Evolutionary conservation across 2,113 vertebrate species (phyloP).

Genomic region (Psittacus erithacus): DNA sequence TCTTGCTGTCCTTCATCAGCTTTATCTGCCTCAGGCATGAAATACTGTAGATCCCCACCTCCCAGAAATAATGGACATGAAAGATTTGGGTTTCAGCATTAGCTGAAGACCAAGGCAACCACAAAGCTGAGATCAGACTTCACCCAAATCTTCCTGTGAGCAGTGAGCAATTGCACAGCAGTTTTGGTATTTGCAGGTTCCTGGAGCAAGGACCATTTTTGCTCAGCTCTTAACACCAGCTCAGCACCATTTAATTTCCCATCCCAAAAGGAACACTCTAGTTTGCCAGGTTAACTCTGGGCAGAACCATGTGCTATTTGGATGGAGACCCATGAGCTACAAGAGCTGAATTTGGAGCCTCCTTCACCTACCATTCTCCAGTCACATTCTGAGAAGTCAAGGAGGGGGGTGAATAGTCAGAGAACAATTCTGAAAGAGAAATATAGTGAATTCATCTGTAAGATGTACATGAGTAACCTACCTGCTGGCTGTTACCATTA

Average conservation of each 20-base stretch:
- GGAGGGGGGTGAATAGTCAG: fast-evolving
- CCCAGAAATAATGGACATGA: not conserved
- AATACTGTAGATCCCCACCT: not conserved
- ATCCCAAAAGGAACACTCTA: not conserved
- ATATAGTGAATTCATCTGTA: not conserved
- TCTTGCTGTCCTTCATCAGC: not conserved
- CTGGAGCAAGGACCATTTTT: not conserved
- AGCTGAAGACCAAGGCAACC: not conserved
- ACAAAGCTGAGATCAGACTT: not conserved
- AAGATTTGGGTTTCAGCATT: not conserved
- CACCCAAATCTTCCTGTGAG: not conserved
- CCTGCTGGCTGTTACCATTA: not conserved
- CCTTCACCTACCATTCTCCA: not conserved
- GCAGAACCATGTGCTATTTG: not conserved
- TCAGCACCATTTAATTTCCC: not conserved
- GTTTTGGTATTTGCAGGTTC: not conserved
- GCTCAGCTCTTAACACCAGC: not conserved
- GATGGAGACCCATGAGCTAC: not conserved
- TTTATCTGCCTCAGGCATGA: not conserved
- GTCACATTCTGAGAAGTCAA: not conserved
- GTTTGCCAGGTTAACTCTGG: not conserved
- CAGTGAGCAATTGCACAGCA: not conserved
- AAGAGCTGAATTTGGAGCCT: not conserved
- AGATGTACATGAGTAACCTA: not conserved
- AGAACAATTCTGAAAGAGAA: not conserved